Conservation (phyloP, 2,797 vertebrate genomes). For the Huso huso region DNA sequence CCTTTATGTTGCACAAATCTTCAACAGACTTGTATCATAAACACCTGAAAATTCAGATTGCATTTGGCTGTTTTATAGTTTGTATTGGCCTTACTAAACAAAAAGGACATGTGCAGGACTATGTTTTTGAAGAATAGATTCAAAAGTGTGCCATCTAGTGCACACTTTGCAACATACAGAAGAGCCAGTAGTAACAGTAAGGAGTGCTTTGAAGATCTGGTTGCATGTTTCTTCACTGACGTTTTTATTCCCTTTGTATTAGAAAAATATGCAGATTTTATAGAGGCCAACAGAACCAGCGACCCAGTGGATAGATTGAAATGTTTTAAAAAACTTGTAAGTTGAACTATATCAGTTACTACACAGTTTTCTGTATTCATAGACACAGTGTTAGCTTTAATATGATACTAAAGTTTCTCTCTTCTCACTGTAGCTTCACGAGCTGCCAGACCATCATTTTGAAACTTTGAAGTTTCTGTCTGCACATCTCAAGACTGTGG, state of each 20-base stretch:
- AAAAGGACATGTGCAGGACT: neutral
- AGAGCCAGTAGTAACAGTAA: too few relatives aligned
- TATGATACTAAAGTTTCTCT: conserved; percentile 31
- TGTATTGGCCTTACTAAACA: too few relatives aligned
- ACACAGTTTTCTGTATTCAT: neutral
- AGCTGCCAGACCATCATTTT: conserved; percentile 90
- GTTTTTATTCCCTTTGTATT: conserved; percentile 20
- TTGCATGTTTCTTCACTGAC: too few relatives aligned
- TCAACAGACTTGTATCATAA: too few relatives aligned
- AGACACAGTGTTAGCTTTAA: neutral
- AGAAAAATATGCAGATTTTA: conserved; percentile 91
- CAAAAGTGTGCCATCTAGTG: conserved; percentile 30
- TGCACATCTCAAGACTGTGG: conserved; percentile 87
- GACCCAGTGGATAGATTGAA: conserved; percentile 84
- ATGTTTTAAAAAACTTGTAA: conserved; percentile 86
- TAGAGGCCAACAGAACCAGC: conserved; percentile 88
- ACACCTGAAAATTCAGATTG: too few relatives aligned
- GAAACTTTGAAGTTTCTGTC: conserved; percentile 96
- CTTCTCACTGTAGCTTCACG: conserved; percentile 65
- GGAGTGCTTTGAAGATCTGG: too few relatives aligned
- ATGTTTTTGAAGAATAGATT: too few relatives aligned
- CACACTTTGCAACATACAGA: neutral
- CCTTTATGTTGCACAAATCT: too few relatives aligned
- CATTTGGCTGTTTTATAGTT: too few relatives aligned
- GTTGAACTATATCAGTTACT: conserved; percentile 28